phyloP scores from a whole-genome alignment of 1,140 invertebrate genomes.

The Solenopsis invicta region DNA sequence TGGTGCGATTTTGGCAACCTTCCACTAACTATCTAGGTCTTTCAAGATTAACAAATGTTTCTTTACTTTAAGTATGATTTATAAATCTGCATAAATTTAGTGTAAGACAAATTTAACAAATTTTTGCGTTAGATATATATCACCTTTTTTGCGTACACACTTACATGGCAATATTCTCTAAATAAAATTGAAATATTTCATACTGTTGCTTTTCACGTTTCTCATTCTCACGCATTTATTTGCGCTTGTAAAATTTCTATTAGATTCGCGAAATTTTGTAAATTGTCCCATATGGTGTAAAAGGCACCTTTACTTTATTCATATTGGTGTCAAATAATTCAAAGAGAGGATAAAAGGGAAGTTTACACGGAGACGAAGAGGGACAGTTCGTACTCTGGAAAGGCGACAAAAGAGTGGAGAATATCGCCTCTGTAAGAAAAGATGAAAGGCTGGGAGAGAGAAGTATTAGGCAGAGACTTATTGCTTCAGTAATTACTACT shows the following conservation, averaged over 20 bases:
- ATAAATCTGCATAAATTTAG: not conserved
- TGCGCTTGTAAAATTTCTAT: conserved; percentile 15
- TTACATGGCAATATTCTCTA: not conserved
- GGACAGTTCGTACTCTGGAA: conserved; percentile 57
- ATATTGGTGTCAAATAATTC: conserved; percentile 31
- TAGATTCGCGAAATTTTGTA: not conserved
- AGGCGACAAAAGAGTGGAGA: conserved; percentile 59
- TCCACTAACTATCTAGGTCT: not conserved
- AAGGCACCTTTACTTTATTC: conserved; percentile 19
- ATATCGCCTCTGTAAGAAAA: conserved; percentile 51
- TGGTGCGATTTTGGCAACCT: too few species aligned
- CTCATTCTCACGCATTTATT: not conserved
- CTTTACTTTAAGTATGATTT: not conserved
- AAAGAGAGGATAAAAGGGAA: conserved; percentile 35
- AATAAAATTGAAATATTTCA: conserved; percentile 19
- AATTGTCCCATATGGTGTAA: conserved; percentile 30
- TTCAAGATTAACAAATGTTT: conserved; percentile 1
- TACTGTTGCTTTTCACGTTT: not conserved
- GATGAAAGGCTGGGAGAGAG: conserved; percentile 68
- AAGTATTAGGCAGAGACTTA: conserved; percentile 77
- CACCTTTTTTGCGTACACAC: not conserved
- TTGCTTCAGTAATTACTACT: conserved; percentile 76
- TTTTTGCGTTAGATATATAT: not conserved
- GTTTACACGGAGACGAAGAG: conserved; percentile 39
- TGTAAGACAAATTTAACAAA: not conserved